Base-by-base conservation (phyloP, 2,797 vertebrate species). In the Erpetoichthys calabaricus region DNA sequence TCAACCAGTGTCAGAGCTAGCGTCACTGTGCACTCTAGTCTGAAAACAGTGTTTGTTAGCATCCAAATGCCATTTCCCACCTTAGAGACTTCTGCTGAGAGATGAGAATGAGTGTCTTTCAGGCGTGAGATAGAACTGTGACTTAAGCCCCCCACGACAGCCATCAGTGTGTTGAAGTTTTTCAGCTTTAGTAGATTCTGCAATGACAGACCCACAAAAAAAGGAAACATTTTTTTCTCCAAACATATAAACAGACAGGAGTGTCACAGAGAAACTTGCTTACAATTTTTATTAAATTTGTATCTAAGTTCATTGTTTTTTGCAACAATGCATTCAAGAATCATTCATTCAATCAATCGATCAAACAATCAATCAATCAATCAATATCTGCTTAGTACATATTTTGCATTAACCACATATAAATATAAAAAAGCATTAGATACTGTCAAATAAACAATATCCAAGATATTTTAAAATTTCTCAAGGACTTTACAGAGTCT, bases 161-260 rank as follows among this genome's bases (percentile, higher is more conserved):
- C 91, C 95, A 97, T 98, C 70, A 98, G 64, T 1, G 93, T 97
- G 70, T 98, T 98, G 67, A 97, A 98, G 75, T 97, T 98, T 77
- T 97, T 90, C 45, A 98, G 85, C 62, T 92, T 86, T 64, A 94
- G 83, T 51, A 98, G 86, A 73, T 97, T 97, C 94, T 98, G 75
- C 60, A 66, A 64, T 67, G 67, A 43, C 71, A 65, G 72, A 52
- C 8, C 4, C 53, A 44, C 25, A 25, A 25, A 25, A 59, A 6
- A 42, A 57, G 25, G 41, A 43, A 6, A n/a, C 41, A 5, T 3
- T 6, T 49, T 25, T 25, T 25, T 25, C 25, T 25, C 25, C 25
- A 25, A 25, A 25, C 25, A 25, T 25, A 25, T 25, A 25, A 25
- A 25, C 25, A 25, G 25, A 25, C 25, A 25, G 2, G 25, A 25